phyloP scores from a whole-genome alignment of 1,140 invertebrate genomes.

The Sesamia nonagrioides region DNA sequence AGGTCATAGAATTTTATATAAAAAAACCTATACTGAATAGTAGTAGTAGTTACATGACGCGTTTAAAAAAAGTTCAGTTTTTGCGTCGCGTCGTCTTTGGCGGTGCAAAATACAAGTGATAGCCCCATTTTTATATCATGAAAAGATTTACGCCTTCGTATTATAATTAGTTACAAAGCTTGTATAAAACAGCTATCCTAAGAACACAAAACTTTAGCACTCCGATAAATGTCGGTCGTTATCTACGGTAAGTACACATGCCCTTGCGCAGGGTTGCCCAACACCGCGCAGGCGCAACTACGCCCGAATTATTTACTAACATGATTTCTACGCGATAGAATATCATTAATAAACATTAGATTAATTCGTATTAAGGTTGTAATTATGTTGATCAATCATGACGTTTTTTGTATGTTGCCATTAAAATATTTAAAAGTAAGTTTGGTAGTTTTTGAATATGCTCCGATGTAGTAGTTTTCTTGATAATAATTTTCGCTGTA shows the following conservation, averaged over 20 bases:
- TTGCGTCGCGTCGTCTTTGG: too few species aligned
- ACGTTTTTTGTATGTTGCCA: not conserved
- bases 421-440: constrained; percentile 1
- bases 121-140: too few species aligned
- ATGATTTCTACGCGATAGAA: constrained; percentile 14
- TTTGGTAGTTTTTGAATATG: not conserved
- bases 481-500: constrained; percentile 5
- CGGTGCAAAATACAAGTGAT: too few species aligned
- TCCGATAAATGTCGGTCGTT: constrained; percentile 7
- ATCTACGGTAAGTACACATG: constrained; percentile 6
- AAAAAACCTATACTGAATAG: too few species aligned
- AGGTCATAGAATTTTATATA: too few species aligned
- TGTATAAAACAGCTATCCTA: constrained; percentile 3
- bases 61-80: too few species aligned
- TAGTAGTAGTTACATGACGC: too few species aligned
- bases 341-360: constrained; percentile 1
- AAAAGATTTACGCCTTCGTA: too few species aligned
- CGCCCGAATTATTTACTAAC: not conserved
- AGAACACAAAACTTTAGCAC: constrained; percentile 24
- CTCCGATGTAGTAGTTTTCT: not conserved
- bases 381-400: not conserved
- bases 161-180: not conserved
- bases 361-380: constrained; percentile 2
- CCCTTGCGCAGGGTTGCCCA: constrained; percentile 45
- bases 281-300: not conserved